phyloP scores from a whole-genome alignment of 1,140 invertebrate species.

The Amyelois transitella region DNA sequence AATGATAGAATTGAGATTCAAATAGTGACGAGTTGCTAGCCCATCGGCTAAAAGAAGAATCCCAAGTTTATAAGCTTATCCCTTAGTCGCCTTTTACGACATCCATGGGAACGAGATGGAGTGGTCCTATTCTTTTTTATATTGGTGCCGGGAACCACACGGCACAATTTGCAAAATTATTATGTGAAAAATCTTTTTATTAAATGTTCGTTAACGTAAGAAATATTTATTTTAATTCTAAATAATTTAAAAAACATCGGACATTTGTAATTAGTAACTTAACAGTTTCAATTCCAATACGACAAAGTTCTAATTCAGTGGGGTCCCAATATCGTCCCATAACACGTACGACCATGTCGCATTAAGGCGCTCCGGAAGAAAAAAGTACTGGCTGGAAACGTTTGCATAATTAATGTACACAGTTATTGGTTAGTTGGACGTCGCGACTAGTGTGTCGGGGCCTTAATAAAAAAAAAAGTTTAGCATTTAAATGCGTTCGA shows the following conservation, averaged over 20 bases:
- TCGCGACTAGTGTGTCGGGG: slow-evolving; percentile 17
- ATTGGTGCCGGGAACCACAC: too few species aligned
- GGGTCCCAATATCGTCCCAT: slow-evolving; percentile 7
- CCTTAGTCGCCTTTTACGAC: too few species aligned
- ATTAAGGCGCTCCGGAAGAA: slow-evolving; percentile 32
- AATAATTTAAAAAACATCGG: too few species aligned
- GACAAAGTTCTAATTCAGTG: slow-evolving; percentile 5
- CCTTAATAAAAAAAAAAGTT: slow-evolving; percentile 8
- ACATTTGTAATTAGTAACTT: neutral
- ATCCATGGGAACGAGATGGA: too few species aligned
- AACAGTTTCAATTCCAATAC: slow-evolving; percentile 1
- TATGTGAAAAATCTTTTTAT: too few species aligned
- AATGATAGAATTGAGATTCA: too few species aligned
- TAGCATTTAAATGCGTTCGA: neutral
- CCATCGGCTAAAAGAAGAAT: too few species aligned
- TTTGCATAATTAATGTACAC: slow-evolving; percentile 51
- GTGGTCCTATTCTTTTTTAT: too few species aligned
- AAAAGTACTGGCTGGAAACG: slow-evolving; percentile 29
- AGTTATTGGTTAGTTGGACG: slow-evolving; percentile 46
- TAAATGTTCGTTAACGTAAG: too few species aligned
- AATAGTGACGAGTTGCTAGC: too few species aligned
- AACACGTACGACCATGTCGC: slow-evolving; percentile 38
- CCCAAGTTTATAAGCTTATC: too few species aligned
- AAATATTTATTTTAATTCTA: neutral
- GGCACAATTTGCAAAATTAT: too few species aligned